phyloP scores from a whole-genome alignment of 53 echinoderm and acorn worm species.

The Crossaster papposus region DNA sequence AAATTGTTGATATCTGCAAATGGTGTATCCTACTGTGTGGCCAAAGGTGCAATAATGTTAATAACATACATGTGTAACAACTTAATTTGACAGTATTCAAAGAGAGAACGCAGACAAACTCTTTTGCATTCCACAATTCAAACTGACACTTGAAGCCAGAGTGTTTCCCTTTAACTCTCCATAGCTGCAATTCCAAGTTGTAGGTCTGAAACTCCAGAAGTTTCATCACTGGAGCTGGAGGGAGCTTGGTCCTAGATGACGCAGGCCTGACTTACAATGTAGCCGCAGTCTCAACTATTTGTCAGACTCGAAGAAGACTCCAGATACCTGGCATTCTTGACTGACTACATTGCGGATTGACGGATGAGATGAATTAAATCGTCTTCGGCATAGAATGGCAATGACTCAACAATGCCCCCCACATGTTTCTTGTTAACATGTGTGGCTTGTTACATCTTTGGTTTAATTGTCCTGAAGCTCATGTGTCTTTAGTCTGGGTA shows the following conservation, averaged over 20 bases:
- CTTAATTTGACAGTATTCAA: no score
- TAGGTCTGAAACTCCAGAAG: constrained; percentile 27
- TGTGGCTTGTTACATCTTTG: not conserved
- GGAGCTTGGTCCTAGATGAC: constrained; percentile 10
- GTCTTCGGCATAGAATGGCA: constrained; percentile 8
- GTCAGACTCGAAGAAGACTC: not conserved
- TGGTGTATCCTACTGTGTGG: no score
- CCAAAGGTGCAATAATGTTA: no score
- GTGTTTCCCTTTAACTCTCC: constrained; percentile 11
- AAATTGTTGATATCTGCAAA: no score
- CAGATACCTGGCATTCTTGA: constrained; percentile 46
- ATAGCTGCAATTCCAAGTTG: constrained; percentile 41
- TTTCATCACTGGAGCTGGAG: not conserved
- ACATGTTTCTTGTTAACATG: not conserved
- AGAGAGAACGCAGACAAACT: no score
- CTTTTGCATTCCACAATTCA: not conserved
- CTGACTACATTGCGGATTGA: constrained; percentile 8
- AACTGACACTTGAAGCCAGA: not conserved
- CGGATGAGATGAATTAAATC: not conserved
- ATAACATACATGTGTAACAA: no score
- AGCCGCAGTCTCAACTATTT: not conserved
- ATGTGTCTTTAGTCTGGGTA: no score
- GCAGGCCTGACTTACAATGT: not conserved
- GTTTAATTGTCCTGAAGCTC: not conserved
- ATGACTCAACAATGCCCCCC: constrained; percentile 26